A percentile compares a stretch with the other conserved stretches of the same genome.
Conservation (phyloP, 2,113 vertebrate species). For the Octodon degus region DNA sequence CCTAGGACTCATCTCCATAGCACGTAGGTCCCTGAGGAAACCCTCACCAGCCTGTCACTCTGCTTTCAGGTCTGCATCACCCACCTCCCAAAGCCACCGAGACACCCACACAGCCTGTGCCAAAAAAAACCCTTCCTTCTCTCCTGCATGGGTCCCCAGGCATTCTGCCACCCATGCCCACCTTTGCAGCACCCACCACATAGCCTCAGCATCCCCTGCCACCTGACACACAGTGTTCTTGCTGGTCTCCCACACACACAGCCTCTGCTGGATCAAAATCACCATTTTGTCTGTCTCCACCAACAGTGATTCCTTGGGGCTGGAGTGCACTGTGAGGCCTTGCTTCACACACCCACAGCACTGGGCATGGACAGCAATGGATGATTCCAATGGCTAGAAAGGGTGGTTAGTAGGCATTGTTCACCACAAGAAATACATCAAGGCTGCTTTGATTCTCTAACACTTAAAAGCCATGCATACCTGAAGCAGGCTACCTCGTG, state of each 20-base stretch:
- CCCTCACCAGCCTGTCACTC: neutral
- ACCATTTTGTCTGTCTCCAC: neutral
- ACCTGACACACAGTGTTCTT: neutral
- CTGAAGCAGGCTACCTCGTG: neutral
- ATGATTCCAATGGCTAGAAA: neutral
- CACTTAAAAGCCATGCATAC: neutral
- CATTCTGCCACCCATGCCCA: neutral
- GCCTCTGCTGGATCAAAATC: neutral
- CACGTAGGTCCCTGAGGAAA: too few relatives aligned
- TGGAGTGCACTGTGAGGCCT: too few relatives aligned
- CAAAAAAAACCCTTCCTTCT: neutral
- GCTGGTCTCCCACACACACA: neutral
- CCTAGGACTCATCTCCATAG: neutral
- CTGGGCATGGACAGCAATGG: fast-evolving
- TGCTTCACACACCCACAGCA: neutral
- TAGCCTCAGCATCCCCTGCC: neutral
- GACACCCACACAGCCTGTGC: neutral
- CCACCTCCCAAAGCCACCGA: neutral
- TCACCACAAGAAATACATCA: neutral
- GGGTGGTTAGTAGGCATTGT: too few relatives aligned
- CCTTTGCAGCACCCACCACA: neutral
- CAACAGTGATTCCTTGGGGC: too few relatives aligned
- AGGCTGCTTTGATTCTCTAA: neutral
- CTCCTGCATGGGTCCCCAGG: neutral
- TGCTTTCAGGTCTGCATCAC: neutral